Conservation (phyloP, 2,797 vertebrate genomes). For the Pipistrellus pygmaeus region DNA sequence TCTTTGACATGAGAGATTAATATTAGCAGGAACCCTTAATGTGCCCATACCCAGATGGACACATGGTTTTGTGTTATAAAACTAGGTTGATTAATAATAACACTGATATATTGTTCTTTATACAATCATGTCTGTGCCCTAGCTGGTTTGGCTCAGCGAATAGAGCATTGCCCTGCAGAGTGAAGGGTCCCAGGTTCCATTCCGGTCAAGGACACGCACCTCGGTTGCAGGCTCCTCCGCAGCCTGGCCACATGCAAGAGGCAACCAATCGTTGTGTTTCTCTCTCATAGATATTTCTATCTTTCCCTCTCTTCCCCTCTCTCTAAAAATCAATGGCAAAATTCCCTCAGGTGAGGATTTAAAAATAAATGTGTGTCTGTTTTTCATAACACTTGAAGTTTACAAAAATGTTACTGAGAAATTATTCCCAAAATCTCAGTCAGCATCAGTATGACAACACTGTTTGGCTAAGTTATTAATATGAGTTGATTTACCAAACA, state of each 20-base stretch:
- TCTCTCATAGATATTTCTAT: too few species aligned
- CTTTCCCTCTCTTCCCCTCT: too few species aligned
- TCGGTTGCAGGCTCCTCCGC: too few species aligned
- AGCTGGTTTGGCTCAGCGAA: too few species aligned
- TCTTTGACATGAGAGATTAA: neutral
- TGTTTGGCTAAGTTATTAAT: neutral
- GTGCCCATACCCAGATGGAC: neutral
- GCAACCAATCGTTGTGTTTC: too few species aligned
- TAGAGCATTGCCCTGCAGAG: too few species aligned
- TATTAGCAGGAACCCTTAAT: neutral
- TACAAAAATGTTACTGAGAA: neutral
- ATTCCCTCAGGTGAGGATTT: too few species aligned
- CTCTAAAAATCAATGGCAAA: too few species aligned
- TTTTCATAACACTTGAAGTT: neutral
- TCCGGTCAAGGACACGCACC: too few species aligned
- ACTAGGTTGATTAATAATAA: neutral
- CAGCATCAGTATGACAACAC: neutral
- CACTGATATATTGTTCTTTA: neutral
- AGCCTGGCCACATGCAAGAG: too few species aligned
- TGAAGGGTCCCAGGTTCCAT: too few species aligned
- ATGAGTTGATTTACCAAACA: constrained; percentile 29
- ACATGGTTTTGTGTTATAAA: neutral
- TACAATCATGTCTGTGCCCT: neutral
- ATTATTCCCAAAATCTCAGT: neutral
- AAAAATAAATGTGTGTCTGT: neutral